Evolutionary conservation across 2,113 vertebrate genomes (phyloP), one percentile per base, ranked within the genome.

Genomic region (Chlamydotis undulata): DNA sequence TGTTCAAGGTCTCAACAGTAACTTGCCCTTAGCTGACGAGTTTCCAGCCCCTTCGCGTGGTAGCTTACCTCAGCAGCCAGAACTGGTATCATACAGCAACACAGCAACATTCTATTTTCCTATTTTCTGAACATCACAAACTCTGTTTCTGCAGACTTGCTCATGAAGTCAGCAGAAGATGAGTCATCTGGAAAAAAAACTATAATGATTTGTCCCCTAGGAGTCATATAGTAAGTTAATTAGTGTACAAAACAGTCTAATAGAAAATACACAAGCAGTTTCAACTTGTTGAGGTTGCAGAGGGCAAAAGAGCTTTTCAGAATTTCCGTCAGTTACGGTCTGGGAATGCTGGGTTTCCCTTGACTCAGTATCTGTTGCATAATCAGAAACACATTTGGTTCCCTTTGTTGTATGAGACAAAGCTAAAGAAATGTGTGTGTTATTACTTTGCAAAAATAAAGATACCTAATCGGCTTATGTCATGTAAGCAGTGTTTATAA

Each of bases 181-280:
- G 95, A 97, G 60, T 94, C 89, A 92, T 83, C 65, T 90, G 90
- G 89, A 92, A 96, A 96, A 93, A 93, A 89, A 94, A 75, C 31
- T 65, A 57, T 63, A 71, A 79, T 80, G 22, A 64, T 71, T 92
- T 94, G 59, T 94, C 95, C 83, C 75, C 47, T 47, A 88, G 91
- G 89, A 95, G 90, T 50, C 82, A 84, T 87, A 93, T 74, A 85
- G 83, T 93, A 83, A 95, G 94, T 95, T 95, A 91, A 95, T 93
- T 94, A 92, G 41, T 90, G 83, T 92, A 91, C 91, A 91, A 88
- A 84, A 86, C 57, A 61, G 91, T 80, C 86, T 94, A 81, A 92
- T 90, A 69, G 81, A 94, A 93, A 90, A 83, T 94, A 78, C 50
- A 90, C 19, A 2, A 82, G 71, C 16, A 12, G 28, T 87, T 94